A percentile compares a stretch with the other conserved stretches of the same genome.
Conservation (phyloP, 2,113 vertebrate species). For the Rhineura floridana region DNA sequence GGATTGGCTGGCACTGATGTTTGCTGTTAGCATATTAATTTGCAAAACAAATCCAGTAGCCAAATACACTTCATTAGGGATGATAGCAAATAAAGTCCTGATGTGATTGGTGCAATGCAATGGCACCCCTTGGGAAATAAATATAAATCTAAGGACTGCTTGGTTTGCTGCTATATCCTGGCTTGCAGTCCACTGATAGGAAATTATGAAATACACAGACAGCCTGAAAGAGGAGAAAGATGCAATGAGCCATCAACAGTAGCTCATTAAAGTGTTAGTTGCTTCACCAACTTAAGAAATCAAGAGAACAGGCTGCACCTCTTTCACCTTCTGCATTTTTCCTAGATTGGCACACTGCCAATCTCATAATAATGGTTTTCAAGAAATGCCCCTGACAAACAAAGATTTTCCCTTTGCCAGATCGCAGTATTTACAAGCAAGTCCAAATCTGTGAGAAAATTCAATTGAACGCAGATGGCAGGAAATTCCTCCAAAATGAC, state of each 20-base stretch:
- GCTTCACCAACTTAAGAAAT: constrained; percentile 48
- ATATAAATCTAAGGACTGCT: constrained; percentile 48
- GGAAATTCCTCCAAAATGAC: constrained; percentile 98
- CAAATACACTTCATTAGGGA: constrained; percentile 61
- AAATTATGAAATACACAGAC: constrained; percentile 36
- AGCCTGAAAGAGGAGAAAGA: neutral
- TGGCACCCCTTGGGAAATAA: constrained; percentile 37
- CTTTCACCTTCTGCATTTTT: constrained; percentile 69
- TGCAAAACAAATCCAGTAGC: constrained; percentile 43
- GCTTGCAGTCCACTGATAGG: constrained; percentile 51
- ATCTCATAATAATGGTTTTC: constrained; percentile 74
- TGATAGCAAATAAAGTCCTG: constrained; percentile 52
- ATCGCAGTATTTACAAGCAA: constrained; percentile 95
- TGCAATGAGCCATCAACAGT: constrained; percentile 45
- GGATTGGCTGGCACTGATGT: constrained; percentile 47
- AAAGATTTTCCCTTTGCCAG: constrained; percentile 84
- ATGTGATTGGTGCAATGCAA: constrained; percentile 45
- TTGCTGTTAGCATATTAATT: constrained; percentile 46
- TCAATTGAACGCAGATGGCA: constrained; percentile 97
- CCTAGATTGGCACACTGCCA: constrained; percentile 62
- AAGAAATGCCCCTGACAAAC: constrained; percentile 82
- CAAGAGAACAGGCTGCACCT: constrained; percentile 53
- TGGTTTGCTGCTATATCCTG: constrained; percentile 32
- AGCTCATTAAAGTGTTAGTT: neutral
- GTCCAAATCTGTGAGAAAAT: constrained; percentile 94